These are phyloP conservation scores for Serinus canaria DNA, from an alignment of 2,113 vertebrate genomes.

Conservation along the genomic window DNA sequence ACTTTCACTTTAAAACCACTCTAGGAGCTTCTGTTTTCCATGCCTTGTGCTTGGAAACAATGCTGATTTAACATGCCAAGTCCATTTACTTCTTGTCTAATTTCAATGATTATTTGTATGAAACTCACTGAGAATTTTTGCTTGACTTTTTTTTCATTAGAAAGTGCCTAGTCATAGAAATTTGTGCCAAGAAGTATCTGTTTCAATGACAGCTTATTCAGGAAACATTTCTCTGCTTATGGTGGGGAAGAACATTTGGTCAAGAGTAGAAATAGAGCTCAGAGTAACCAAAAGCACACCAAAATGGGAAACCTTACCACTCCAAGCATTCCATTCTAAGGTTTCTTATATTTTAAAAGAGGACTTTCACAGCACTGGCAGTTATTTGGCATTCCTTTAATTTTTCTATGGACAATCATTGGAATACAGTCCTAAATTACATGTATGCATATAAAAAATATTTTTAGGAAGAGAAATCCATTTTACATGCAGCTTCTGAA, in stretches of 20 bases:
- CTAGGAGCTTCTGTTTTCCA: conserved; percentile 6
- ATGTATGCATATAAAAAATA: neutral
- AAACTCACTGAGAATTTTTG: conserved; percentile 12
- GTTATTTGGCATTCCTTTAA: neutral
- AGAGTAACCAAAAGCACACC: neutral
- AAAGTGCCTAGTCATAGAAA: conserved; percentile 28
- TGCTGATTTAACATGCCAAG: neutral
- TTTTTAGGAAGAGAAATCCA: neutral
- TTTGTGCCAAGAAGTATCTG: neutral
- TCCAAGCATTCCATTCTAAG: neutral
- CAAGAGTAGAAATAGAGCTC: neutral
- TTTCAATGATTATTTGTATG: conserved; percentile 2
- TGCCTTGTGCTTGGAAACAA: conserved; percentile 24
- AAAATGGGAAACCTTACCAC: neutral
- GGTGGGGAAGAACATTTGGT: neutral
- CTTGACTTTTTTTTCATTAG: conserved; percentile 2
- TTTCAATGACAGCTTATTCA: neutral
- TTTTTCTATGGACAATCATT: neutral
- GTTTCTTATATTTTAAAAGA: neutral
- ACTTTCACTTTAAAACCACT: conserved; percentile 31
- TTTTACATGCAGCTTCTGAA: neutral
- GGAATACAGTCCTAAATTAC: neutral
- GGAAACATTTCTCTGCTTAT: neutral
- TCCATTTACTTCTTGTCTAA: conserved; percentile 36
- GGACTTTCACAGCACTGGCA: neutral